phyloP scores from a whole-genome alignment of 2,888 invertebrate genomes.

The Tolmerus cingulatus region DNA sequence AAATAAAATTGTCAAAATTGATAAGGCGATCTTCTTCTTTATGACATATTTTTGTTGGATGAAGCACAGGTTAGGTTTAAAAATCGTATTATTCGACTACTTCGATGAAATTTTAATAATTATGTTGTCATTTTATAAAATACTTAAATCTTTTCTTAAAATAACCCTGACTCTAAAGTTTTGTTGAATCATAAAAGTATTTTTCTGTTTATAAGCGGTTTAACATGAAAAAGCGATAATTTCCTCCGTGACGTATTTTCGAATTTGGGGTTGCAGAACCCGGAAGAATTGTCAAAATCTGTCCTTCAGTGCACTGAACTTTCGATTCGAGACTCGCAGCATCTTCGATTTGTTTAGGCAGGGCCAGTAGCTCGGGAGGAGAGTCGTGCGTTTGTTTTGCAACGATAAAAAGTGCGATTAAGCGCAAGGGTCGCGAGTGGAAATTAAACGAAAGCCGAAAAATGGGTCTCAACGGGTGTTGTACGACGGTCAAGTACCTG shows the following conservation, averaged over 20 bases:
- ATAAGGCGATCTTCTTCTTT: not conserved
- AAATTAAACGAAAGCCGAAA: not conserved
- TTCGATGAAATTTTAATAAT: not conserved
- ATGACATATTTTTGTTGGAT: not conserved
- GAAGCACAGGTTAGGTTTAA: not conserved
- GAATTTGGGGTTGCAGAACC: not conserved
- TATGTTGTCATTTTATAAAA: too few relatives aligned
- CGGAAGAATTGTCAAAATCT: not conserved
- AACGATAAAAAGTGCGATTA: not conserved
- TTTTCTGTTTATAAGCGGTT: not conserved
- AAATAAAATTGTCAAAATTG: not conserved
- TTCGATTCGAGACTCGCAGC: not conserved
- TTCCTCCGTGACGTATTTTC: not conserved
- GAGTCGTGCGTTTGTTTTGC: not conserved
- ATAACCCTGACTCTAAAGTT: not conserved
- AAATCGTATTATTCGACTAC: not conserved
- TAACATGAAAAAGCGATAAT: not conserved
- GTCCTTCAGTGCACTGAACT: not conserved
- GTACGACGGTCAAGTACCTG: slow-evolving; percentile 61
- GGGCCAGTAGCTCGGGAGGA: not conserved
- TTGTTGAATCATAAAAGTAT: not conserved
- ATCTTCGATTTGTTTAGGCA: slow-evolving; percentile 15
- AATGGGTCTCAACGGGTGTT: slow-evolving; percentile 62
- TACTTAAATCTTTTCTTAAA: not conserved
- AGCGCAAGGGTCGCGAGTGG: not conserved